These are phyloP conservation scores for Etheostoma spectabile DNA, from an alignment of 2,113 vertebrate species.

Conservation along the genomic window DNA sequence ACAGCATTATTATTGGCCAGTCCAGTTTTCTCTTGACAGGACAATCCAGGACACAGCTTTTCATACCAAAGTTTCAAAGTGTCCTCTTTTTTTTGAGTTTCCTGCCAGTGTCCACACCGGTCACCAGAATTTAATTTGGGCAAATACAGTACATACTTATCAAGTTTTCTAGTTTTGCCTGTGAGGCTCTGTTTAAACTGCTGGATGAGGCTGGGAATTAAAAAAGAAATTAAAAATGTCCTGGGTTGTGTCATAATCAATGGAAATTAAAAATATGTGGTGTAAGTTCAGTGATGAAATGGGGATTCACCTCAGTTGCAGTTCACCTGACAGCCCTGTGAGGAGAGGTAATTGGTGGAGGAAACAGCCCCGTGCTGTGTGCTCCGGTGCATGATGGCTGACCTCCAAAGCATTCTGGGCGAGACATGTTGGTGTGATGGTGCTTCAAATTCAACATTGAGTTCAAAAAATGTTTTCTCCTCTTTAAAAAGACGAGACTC, in stretches of 20 bases:
- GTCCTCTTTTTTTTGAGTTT: conserved; percentile 1
- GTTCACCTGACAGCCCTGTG: conserved; percentile 15
- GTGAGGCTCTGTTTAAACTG: not conserved
- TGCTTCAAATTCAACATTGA: not conserved
- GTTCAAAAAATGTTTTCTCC: not conserved
- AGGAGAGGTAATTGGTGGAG: conserved; percentile 25
- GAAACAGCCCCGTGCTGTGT: not conserved
- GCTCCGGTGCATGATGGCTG: not conserved
- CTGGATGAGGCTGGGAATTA: not conserved
- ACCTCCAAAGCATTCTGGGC: not conserved
- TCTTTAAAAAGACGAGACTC: not conserved
- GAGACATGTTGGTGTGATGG: not conserved
- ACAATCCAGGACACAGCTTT: conserved; percentile 2
- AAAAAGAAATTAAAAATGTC: not conserved
- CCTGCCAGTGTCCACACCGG: not conserved
- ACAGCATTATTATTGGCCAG: not conserved
- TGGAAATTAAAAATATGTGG: conserved; percentile 20
- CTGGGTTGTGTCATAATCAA: conserved; percentile 8
- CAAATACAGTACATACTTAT: conserved; percentile 5
- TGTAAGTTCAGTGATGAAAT: conserved; percentile 10
- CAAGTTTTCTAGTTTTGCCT: not conserved
- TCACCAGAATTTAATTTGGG: conserved; percentile 1
- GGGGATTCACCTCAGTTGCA: not conserved
- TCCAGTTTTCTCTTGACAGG: not conserved
- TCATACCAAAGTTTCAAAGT: conserved; percentile 1